Conservation (phyloP, 2,797 vertebrate genomes). For the Falco columbarius region DNA sequence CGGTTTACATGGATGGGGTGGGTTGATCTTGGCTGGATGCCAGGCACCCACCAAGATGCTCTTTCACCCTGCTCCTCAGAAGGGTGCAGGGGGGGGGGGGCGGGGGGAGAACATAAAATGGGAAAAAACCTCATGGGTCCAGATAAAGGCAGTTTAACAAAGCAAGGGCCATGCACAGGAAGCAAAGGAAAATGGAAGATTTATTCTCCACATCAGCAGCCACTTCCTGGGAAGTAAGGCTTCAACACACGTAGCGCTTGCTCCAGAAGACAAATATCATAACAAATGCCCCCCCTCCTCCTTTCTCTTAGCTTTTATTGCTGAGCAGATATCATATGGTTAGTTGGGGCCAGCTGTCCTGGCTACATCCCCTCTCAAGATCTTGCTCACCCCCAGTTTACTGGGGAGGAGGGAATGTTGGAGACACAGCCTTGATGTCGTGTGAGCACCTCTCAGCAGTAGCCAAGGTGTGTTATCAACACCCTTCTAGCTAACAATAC, state of each 20-base stretch:
- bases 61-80: not conserved
- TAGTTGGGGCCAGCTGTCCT: not conserved
- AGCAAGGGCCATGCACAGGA: not conserved
- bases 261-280: not conserved
- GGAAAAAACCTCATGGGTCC: not conserved
- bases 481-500: not conserved
- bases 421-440: not conserved
- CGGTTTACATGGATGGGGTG: not conserved
- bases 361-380: not conserved
- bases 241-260: not conserved
- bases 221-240: not conserved
- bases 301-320: no score
- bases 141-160: not conserved
- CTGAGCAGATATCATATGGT: not conserved
- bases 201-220: not conserved
- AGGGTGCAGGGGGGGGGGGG: rapidly evolving
- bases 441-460: not conserved
- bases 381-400: not conserved
- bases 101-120: no score
- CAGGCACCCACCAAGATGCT: not conserved
- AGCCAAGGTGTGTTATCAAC: not conserved
- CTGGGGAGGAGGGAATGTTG: not conserved
- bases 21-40: not conserved
- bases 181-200: not conserved
- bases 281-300: not conserved